Conservation (phyloP, 2,888 invertebrate genomes). For the Liposcelis brunnea region DNA sequence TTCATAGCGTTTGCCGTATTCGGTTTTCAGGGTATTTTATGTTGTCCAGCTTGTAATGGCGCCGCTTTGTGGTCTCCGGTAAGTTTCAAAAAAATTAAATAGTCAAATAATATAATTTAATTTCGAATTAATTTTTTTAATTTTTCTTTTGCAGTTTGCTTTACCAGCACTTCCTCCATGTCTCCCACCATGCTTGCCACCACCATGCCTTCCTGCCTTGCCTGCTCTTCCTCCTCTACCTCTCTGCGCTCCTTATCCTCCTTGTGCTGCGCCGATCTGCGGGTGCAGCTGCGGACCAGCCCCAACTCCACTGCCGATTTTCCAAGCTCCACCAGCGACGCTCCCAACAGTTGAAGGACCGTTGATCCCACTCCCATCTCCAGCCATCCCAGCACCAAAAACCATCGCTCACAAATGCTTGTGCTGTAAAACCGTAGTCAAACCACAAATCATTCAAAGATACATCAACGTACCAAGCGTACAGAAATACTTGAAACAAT, state of each 20-base stretch:
- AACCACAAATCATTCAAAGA: not conserved
- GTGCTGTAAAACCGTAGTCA: slow-evolving; percentile 1
- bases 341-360: slow-evolving; percentile 2
- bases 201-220: not conserved
- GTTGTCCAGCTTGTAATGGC: no score
- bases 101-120: no score
- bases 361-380: not conserved
- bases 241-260: no score
- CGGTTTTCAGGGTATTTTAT: no score
- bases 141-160: not conserved
- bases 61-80: no score
- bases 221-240: no score
- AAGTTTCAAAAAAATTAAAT: no score
- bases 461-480: slow-evolving; percentile 3
- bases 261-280: no score
- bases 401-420: slow-evolving; percentile 4
- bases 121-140: no score
- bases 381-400: slow-evolving; percentile 3
- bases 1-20: no score
- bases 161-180: not conserved
- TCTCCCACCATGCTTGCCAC: not conserved
- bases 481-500: not conserved
- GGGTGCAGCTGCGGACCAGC: slow-evolving; percentile 6
- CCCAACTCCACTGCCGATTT: not conserved
- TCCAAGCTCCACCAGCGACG: slow-evolving; percentile 1